phyloP scores from a whole-genome alignment of 2,888 invertebrate genomes.

The Chalcis sispes region DNA sequence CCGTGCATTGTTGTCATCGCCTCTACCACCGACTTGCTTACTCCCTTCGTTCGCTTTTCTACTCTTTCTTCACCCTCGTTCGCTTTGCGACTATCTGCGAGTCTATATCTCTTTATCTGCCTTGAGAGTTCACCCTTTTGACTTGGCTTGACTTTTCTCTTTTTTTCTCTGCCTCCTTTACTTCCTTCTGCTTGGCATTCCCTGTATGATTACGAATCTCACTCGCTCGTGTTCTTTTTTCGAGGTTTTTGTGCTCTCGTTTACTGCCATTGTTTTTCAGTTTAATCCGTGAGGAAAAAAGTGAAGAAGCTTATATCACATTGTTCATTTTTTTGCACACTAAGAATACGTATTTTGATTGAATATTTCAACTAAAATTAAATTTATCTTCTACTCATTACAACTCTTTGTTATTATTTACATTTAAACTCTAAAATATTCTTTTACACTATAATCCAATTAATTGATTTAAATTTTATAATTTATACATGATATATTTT shows the following conservation, averaged over 20 bases:
- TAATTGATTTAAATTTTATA: too few species aligned
- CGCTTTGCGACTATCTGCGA: neutral
- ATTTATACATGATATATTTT: too few species aligned
- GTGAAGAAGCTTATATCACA: too few species aligned
- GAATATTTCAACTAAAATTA: too few species aligned
- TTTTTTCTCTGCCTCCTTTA: neutral
- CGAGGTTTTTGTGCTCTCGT: neutral
- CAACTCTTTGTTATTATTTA: too few species aligned
- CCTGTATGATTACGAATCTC: constrained; percentile 5
- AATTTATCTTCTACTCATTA: too few species aligned
- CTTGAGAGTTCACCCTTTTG: constrained; percentile 23
- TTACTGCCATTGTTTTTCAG: constrained; percentile 7
- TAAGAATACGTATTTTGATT: too few species aligned
- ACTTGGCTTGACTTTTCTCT: neutral
- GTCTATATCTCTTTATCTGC: constrained; percentile 23
- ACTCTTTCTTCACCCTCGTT: neutral
- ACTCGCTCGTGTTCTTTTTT: constrained; percentile 13
- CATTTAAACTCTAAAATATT: too few species aligned
- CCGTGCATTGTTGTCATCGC: constrained; percentile 44
- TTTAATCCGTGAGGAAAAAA: too few species aligned
- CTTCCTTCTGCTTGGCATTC: constrained; percentile 9
- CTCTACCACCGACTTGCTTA: neutral
- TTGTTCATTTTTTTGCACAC: too few species aligned
- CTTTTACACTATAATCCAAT: too few species aligned
- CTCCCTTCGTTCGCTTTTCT: neutral